Base-by-base conservation (phyloP, 2,797 vertebrate species). In the Sebastes glaucus region DNA sequence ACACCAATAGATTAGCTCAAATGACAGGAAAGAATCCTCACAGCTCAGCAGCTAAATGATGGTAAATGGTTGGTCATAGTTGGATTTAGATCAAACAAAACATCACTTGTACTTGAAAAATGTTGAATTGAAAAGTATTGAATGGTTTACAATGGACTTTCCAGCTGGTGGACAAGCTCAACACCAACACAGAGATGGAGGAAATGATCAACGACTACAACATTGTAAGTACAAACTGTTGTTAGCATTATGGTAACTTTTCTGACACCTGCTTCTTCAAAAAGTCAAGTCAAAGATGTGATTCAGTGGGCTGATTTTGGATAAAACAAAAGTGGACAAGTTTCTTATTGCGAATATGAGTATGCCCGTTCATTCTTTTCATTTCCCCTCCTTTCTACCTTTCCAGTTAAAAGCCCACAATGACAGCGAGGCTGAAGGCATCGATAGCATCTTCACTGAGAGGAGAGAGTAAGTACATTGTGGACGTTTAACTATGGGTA, bases 81-180 rank as follows among this genome's bases (percentile, higher is more conserved):
- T n/a, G 8, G 0, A 20, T 62, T 32, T 38, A 10, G 0, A 25
- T 64, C 22, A 42, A 25, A 27, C 10, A 7, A 55, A 46, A 62
- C 5, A 35, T 38, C 0, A 57, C 42, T 55, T 70, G 56, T 10
- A 22, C 16, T 66, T n/a, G 0, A 11, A 66, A 55, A 8, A 3
- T 3, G 32, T 3, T 32, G 32, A 25, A 11, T 35, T 64, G 0
- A 59, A 38, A 35, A 38, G 10, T 55, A 5, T 77, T 62, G 5
- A 22, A 23, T 65, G 28, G 13, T 18, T 70, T 42, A 13, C 10
- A 23, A 6, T 56, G 4, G 14, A 18, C n/a, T 46, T 91, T 66
- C 2, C 52, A 99, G 98, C 93, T 99, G 84, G 96, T 99, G 75
- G 97, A 99, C 94, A 98, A 98, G 81, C 95, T 99, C 90, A 99